Base-by-base conservation (phyloP, 2,113 vertebrate species). In the Phaethon lepturus region DNA sequence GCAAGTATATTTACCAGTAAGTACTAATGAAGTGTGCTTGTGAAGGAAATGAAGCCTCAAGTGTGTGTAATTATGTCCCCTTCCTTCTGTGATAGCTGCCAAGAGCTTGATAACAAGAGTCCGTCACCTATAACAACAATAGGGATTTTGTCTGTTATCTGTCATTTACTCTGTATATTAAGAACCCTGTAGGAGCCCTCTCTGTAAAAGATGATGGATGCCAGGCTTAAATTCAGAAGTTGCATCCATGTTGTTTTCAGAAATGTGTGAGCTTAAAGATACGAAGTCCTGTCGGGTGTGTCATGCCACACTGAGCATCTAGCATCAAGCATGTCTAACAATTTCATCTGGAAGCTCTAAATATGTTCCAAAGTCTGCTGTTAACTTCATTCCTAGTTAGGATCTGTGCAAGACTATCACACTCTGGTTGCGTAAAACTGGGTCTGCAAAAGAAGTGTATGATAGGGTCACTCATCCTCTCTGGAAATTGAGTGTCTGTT, bases 11-110 rank as follows among this genome's bases (percentile, higher is more conserved):
- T 96, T 96, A 94, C 91, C 69, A 81, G 35, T 44, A 58, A 95
- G 87, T 58, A 85, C 77, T 91, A 94, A 95, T 85, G 86, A 94
- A 95, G 95, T 56, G 86, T 95, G 81, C 85, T 94, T 88, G 82
- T 91, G 96, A 91, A 93, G 93, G 81, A 94, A 97, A 95, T 93
- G 67, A 95, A 95, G 45, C 89, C 86, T 96, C 66, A 64, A 93
- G 86, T 91, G 77, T 72, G 25, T 91, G 76, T 94, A 93, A 96
- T 96, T 89, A 89, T 55, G 87, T 62, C 71, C 74, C 77, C 73
- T 96, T 96, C 77, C 91, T 90, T 91, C 58, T 68, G 14, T 35
- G 71, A 60, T 85, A 90, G 84, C 77, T 96, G 90, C 81, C 85
- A 85, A 96, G 66, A 79, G 77, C 93, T 79, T 92, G 80, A 89